A percentile compares a stretch with the other conserved stretches of the same genome.
Evolutionary conservation across 2,113 vertebrate species (phyloP).

Genomic region (Agapornis roseicollis): DNA sequence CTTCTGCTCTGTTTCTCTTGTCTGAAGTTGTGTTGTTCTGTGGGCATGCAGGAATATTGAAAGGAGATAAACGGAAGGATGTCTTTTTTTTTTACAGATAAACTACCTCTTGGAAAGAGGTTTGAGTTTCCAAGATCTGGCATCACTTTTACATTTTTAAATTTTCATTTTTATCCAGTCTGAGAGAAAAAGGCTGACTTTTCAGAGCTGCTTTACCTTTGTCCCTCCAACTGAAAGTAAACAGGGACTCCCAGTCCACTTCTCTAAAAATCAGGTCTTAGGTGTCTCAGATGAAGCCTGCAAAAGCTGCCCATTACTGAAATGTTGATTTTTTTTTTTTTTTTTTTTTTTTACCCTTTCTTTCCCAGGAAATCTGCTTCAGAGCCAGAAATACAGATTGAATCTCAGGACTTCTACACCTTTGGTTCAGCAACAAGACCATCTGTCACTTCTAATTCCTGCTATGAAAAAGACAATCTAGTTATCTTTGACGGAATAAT

Average conservation of each 20-base stretch:
- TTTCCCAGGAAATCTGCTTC: constrained; percentile 28
- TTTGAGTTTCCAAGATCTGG: background rate
- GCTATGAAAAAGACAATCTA: constrained; percentile 43
- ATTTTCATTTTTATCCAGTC: background rate
- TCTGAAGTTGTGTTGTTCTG: background rate
- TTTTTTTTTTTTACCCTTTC: background rate
- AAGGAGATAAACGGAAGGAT: background rate
- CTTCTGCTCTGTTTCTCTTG: background rate
- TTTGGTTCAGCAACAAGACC: constrained; percentile 45
- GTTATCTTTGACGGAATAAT: constrained; percentile 36
- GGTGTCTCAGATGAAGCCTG: background rate
- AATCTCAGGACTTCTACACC: constrained; percentile 40
- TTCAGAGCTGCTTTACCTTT: background rate
- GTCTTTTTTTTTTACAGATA: background rate
- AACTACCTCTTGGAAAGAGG: background rate
- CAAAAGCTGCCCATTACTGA: background rate
- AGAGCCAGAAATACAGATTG: constrained; percentile 35
- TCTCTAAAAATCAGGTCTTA: background rate
- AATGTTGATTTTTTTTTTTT: background rate
- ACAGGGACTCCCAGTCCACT: background rate
- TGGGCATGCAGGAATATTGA: background rate
- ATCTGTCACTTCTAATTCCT: constrained; percentile 54
- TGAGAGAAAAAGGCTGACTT: background rate
- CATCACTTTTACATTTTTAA: background rate
- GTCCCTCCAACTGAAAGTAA: background rate